These are phyloP conservation scores for Achlya flavicornis DNA, from an alignment of 2,888 invertebrate genomes.

Conservation along the genomic window DNA sequence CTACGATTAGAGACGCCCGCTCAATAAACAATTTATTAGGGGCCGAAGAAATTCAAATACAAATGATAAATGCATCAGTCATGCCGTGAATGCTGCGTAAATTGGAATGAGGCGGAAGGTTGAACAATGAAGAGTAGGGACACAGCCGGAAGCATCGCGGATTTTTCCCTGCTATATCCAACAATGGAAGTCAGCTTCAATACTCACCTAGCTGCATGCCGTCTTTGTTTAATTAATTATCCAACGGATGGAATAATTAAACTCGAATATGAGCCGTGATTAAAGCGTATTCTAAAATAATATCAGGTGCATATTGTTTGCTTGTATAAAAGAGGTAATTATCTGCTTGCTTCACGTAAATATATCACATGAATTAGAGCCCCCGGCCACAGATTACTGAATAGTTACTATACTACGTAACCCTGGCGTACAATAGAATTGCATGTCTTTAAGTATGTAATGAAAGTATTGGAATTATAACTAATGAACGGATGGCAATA, in stretches of 20 bases:
- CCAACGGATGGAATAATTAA: conserved; percentile 75
- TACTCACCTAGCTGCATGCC: conserved; percentile 63
- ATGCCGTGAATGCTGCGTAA: conserved; percentile 69
- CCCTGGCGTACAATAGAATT: conserved; percentile 43
- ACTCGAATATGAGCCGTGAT: conserved; percentile 68
- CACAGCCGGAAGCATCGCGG: conserved; percentile 65
- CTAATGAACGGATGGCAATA: conserved; percentile 42
- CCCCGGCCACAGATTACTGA: too few species aligned
- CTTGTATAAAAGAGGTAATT: conserved; percentile 63
- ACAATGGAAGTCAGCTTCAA: conserved; percentile 68
- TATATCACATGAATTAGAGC: conserved; percentile 56
- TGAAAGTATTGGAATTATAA: conserved; percentile 35
- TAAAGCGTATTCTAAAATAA: conserved; percentile 64
- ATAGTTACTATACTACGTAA: too few species aligned
- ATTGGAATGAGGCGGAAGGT: conserved; percentile 58
- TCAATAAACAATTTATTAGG: conserved; percentile 76
- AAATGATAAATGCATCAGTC: conserved; percentile 74
- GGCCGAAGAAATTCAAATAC: conserved; percentile 62
- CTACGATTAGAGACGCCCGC: conserved; percentile 73
- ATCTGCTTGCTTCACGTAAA: conserved; percentile 52
- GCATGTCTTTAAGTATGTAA: conserved; percentile 44
- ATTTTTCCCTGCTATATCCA: conserved; percentile 77
- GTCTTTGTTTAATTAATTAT: conserved; percentile 80
- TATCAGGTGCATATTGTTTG: conserved; percentile 66
- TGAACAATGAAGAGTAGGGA: conserved; percentile 63